phyloP scores from a whole-genome alignment of 2,113 vertebrate species.

The Tragulus kanchil region DNA sequence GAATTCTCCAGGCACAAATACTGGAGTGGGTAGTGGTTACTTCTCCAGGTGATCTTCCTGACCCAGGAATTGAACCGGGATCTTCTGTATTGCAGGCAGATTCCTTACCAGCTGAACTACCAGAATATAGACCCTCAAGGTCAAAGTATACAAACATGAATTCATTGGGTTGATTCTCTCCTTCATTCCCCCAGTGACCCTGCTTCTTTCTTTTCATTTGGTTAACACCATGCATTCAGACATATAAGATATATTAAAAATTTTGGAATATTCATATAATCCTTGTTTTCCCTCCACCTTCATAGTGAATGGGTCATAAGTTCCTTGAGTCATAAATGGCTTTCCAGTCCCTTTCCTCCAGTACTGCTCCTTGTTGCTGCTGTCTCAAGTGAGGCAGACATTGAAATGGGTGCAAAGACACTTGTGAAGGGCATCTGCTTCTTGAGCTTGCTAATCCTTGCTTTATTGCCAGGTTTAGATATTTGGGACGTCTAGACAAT shows the following conservation, averaged over 20 bases:
- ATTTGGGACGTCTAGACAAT: background rate
- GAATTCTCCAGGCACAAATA: too few relatives aligned
- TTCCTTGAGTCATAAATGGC: background rate
- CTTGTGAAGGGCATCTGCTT: background rate
- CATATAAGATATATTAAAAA: background rate
- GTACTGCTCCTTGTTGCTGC: background rate
- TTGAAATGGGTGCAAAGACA: background rate
- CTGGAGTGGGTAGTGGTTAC: too few relatives aligned
- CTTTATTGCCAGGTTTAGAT: background rate
- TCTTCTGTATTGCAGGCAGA: too few relatives aligned
- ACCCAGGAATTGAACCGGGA: too few relatives aligned
- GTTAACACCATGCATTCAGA: background rate
- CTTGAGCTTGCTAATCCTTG: background rate
- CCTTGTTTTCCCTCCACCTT: background rate
- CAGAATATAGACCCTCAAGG: background rate
- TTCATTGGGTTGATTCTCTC: background rate
- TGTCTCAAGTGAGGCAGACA: background rate
- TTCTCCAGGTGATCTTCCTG: too few relatives aligned
- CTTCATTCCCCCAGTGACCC: background rate
- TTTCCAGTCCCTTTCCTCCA: background rate
- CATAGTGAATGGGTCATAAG: background rate
- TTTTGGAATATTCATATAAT: background rate
- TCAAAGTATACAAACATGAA: background rate
- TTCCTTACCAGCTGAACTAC: too few relatives aligned
- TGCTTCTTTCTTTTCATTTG: background rate